These are phyloP conservation scores for Chondrosia reniformis DNA, from an alignment of 37 sponge, comb jelly and placozoan genomes.

Conservation along the genomic window DNA sequence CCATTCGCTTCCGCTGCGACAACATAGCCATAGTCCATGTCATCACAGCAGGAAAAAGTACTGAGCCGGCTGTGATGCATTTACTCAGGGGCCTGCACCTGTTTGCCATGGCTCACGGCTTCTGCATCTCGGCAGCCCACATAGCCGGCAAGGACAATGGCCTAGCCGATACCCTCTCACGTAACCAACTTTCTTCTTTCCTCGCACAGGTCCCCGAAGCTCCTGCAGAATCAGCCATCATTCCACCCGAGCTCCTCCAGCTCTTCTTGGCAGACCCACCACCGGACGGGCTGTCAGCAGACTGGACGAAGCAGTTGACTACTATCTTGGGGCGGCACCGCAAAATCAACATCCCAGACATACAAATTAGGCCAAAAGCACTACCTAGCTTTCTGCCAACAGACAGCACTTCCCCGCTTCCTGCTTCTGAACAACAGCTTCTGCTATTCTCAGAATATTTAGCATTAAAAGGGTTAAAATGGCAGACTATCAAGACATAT, in stretches of 20 bases:
- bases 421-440: slow-evolving; percentile 30
- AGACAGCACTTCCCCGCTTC: slow-evolving; percentile 34
- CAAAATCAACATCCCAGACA: slow-evolving; percentile 40
- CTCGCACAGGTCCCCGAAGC: slow-evolving; percentile 21
- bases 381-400: slow-evolving; percentile 34
- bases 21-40: slow-evolving; percentile 42
- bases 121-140: slow-evolving; percentile 22
- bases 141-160: slow-evolving; percentile 22
- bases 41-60: slow-evolving; percentile 11
- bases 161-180: slow-evolving; percentile 51
- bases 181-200: not conserved
- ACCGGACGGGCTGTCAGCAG: slow-evolving; percentile 49
- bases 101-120: slow-evolving; percentile 20
- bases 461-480: slow-evolving; percentile 14
- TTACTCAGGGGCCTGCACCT: slow-evolving; percentile 40
- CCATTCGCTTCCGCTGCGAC: slow-evolving; percentile 23
- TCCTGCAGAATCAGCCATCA: not conserved
- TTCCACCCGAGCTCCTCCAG: not conserved
- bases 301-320: slow-evolving; percentile 42
- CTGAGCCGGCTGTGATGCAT: slow-evolving; percentile 39
- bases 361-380: slow-evolving; percentile 30
- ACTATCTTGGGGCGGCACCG: slow-evolving; percentile 11
- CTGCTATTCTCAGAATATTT: slow-evolving; percentile 34
- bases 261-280: slow-evolving; percentile 24
- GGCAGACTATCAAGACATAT: slow-evolving; percentile 50